These are phyloP conservation scores for Oligia strigilis DNA, from an alignment of 2,888 invertebrate species.

Conservation along the genomic window DNA sequence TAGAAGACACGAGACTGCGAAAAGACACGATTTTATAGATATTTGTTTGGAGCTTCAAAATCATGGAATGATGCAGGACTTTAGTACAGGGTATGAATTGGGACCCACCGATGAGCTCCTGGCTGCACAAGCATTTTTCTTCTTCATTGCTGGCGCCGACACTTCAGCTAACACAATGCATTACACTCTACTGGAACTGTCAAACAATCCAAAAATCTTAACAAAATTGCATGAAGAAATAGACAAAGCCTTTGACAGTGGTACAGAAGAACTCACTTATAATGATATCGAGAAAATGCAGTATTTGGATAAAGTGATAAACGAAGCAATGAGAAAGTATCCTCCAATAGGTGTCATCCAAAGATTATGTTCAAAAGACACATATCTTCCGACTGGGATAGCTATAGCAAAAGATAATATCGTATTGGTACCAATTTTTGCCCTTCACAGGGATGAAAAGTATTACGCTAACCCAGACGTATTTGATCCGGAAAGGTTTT, in stretches of 20 bases:
- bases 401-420: slow-evolving; percentile 72
- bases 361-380: slow-evolving; percentile 75
- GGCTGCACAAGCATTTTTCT: slow-evolving; percentile 86
- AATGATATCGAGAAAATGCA: slow-evolving; percentile 77
- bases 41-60: slow-evolving; percentile 79
- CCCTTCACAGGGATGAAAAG: slow-evolving; percentile 79
- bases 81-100: slow-evolving; percentile 73
- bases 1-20: slow-evolving; percentile 67
- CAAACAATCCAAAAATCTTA: slow-evolving; percentile 79
- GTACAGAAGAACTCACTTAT: slow-evolving; percentile 74
- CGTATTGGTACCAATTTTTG: slow-evolving; percentile 74
- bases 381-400: slow-evolving; percentile 73
- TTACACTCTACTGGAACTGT: slow-evolving; percentile 79
- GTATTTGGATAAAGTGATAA: slow-evolving; percentile 83
- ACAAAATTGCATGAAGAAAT: slow-evolving; percentile 81
- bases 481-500: slow-evolving; percentile 88
- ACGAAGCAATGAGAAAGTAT: slow-evolving; percentile 79
- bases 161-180: slow-evolving; percentile 83
- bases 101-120: slow-evolving; percentile 78
- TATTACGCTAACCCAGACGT: slow-evolving; percentile 80
- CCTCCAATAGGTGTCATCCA: slow-evolving; percentile 78
- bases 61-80: slow-evolving; percentile 76
- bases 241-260: slow-evolving; percentile 73
- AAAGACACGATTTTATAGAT: slow-evolving; percentile 79
- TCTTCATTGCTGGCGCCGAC: slow-evolving; percentile 86